phyloP scores from a whole-genome alignment of 2,113 vertebrate genomes.

The Megaleporinus macrocephalus region DNA sequence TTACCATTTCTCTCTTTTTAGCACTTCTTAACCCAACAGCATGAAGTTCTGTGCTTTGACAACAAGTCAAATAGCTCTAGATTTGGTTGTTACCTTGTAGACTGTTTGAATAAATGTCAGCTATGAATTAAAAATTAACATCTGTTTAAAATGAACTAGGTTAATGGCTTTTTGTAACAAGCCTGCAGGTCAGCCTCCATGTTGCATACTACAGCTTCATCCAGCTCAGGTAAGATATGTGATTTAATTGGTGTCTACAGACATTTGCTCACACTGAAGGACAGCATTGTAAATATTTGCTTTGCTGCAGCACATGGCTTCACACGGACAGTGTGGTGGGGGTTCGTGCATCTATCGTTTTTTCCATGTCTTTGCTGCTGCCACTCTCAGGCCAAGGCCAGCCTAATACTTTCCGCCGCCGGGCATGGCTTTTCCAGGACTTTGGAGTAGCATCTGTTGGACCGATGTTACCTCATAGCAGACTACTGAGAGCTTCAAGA shows the following conservation, averaged over 20 bases:
- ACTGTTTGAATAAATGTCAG: no score
- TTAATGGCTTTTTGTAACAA: no score
- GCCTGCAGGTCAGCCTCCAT: background rate
- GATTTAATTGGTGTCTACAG: slow-evolving; percentile 1
- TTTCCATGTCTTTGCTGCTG: slow-evolving; percentile 77
- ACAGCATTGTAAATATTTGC: slow-evolving; percentile 68
- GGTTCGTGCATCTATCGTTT: slow-evolving; percentile 59
- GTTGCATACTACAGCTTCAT: background rate
- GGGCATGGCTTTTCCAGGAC: slow-evolving; percentile 65
- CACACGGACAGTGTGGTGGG: slow-evolving; percentile 65
- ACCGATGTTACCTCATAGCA: slow-evolving; percentile 60
- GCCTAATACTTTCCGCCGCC: slow-evolving; percentile 78
- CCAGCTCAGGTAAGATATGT: background rate
- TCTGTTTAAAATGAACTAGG: no score
- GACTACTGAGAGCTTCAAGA: slow-evolving; percentile 65
- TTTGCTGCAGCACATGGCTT: slow-evolving; percentile 63
- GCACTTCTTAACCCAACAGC: no score
- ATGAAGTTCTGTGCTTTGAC: no score
- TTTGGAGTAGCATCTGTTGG: slow-evolving; percentile 60
- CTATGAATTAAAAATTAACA: no score
- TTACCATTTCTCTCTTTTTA: no score
- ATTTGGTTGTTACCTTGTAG: no score
- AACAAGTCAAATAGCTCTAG: no score
- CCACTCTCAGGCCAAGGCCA: slow-evolving; percentile 60
- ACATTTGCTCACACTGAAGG: slow-evolving; percentile 55